Conservation (phyloP, 2,113 vertebrate species). For the Notiomystis cincta region DNA sequence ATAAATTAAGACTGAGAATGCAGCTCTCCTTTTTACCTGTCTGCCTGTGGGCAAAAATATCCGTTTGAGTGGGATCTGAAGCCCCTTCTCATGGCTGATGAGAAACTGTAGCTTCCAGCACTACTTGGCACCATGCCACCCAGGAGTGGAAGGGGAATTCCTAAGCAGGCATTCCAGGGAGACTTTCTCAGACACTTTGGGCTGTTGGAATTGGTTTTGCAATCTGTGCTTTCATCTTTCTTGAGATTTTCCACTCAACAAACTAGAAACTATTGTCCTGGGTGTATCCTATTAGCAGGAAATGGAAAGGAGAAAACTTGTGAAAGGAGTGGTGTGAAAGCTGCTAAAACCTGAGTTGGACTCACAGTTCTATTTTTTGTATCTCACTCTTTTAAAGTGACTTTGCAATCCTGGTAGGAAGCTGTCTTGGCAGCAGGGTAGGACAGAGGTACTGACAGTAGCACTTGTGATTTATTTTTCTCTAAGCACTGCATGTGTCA, state of each 20-base stretch:
- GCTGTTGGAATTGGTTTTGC: neutral
- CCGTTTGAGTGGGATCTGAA: neutral
- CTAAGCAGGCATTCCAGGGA: slow-evolving; percentile 4
- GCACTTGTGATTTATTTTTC: neutral
- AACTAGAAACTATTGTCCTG: neutral
- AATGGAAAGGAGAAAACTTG: neutral
- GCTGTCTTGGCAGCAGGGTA: neutral
- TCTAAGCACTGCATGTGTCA: neutral
- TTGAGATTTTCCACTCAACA: neutral
- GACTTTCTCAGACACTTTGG: neutral
- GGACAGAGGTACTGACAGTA: neutral
- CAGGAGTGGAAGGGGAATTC: slow-evolving; percentile 58
- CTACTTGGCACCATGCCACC: slow-evolving; percentile 5
- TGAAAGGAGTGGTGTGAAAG: neutral
- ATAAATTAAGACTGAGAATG: neutral
- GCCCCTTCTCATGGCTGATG: neutral
- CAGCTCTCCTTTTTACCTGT: neutral
- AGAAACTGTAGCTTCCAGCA: slow-evolving; percentile 4
- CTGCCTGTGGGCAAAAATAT: neutral
- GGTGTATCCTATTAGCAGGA: neutral
- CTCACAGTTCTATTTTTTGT: neutral
- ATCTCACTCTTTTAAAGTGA: neutral
- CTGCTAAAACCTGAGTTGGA: neutral
- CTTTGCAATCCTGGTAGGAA: neutral
- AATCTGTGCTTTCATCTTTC: neutral